A percentile compares a stretch with the other conserved stretches of the same genome.
phyloP scores from a whole-genome alignment of 1,140 invertebrate species.

The Bombus vancouverensis region DNA sequence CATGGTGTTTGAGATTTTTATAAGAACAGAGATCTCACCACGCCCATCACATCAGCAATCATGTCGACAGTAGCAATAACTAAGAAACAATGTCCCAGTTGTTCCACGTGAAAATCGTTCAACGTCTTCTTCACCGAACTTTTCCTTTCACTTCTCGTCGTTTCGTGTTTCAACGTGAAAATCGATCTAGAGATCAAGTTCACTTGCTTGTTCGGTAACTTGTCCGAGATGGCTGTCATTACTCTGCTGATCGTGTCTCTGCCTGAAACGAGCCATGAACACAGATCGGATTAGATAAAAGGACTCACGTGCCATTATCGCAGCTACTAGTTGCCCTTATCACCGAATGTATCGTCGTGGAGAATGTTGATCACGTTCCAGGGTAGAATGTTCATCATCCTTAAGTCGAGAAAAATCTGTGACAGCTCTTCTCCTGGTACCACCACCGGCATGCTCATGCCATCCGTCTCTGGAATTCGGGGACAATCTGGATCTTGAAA shows the following conservation, averaged over 20 bases:
- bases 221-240: slow-evolving; percentile 83
- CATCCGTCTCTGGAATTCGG: slow-evolving; percentile 85
- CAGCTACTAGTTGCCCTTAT: slow-evolving; percentile 34
- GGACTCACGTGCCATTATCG: neutral
- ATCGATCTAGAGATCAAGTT: slow-evolving; percentile 83
- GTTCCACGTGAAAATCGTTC: slow-evolving; percentile 78
- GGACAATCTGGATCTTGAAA: slow-evolving; percentile 88
- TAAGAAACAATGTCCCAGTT: slow-evolving; percentile 78
- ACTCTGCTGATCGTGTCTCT: slow-evolving; percentile 85
- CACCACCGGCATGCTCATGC: slow-evolving; percentile 88
- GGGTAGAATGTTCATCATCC: slow-evolving; percentile 84
- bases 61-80: slow-evolving; percentile 78
- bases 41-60: slow-evolving; percentile 85
- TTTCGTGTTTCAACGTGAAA: slow-evolving; percentile 83
- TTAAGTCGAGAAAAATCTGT: slow-evolving; percentile 89
- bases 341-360: slow-evolving; percentile 88
- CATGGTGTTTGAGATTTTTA: neutral
- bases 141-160: slow-evolving; percentile 80
- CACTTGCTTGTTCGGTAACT: slow-evolving; percentile 78
- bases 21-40: slow-evolving; percentile 71
- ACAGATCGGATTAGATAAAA: neutral
- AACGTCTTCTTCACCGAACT: slow-evolving; percentile 83
- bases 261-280: slow-evolving; percentile 72
- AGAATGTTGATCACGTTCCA: slow-evolving; percentile 89
- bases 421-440: slow-evolving; percentile 87